Base-by-base conservation (phyloP, 2,888 invertebrate genomes). In the Noctua janthina region DNA sequence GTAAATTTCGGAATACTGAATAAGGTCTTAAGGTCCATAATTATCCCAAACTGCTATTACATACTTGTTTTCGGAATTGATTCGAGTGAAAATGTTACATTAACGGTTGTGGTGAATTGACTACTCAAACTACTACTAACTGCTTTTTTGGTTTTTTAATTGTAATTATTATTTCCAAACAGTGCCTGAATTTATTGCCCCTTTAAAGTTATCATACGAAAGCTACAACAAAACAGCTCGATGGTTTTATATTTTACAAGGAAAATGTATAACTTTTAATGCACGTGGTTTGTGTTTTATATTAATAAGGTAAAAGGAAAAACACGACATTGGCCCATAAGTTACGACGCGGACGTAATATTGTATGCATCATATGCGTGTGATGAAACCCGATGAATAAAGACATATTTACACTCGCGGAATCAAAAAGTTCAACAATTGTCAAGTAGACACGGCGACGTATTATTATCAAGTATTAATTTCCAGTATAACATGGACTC, bases 31-130 rank as follows among this genome's bases (percentile, higher is more conserved):
- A 23, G n/a, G 13, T 20, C 23, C 66, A 23, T 62, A 5, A 39
- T 20, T n/a, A 46, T 46, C 20, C 35, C 20, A 68, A 70, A 69
- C 68, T 35, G 17, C 46, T 56, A 13, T 39, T 54, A 59, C 29
- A 82, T 2, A 72, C 54, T 35, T 20, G 29, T 62, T 35, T 49
- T 67, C 56, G 20, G 20, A 43, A 51, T 76, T 56, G 10, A 69
- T 72, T 15, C 72, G 51, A 74, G 35, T 83, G 78, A 56, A n/a
- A 72, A 78, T 70, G 70, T 75, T 39, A 77, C 17, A 78, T 77
- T 82, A 79, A 82, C 39, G 76, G 81, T 84, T 87, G 81, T 81
- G 85, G 75, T 88, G 82, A 81, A 70, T 78, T 82, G 69, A 79
- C 43, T 86, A 35, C 15, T 75, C 29, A 29, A 29, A 29, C 29